Conservation (phyloP, 2,888 invertebrate species). For the Dolichomitus sp. region DNA sequence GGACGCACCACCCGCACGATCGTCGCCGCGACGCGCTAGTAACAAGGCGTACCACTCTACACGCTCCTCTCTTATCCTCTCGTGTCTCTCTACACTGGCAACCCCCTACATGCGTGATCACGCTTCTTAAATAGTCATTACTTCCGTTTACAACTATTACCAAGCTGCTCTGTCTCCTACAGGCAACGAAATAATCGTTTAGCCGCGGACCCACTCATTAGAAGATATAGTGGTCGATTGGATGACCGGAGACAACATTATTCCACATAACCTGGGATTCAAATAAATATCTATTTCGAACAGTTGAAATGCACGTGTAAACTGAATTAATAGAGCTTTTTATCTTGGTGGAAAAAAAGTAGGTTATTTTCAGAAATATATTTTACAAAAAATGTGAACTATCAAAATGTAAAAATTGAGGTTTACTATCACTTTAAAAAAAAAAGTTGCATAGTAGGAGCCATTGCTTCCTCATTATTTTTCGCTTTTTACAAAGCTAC, state of each 20-base stretch:
- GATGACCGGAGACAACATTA: neutral
- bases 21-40: slow-evolving; percentile 69
- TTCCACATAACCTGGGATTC: neutral
- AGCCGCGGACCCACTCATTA: neutral
- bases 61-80: slow-evolving; percentile 59
- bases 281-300: neutral
- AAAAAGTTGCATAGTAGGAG: too few relatives aligned
- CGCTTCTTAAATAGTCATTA: slow-evolving; percentile 53
- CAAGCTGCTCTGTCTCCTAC: neutral
- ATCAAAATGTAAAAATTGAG: too few relatives aligned
- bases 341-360: too few relatives aligned
- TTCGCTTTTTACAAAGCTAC: too few relatives aligned
- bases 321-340: too few relatives aligned
- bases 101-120: slow-evolving; percentile 33
- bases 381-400: too few relatives aligned
- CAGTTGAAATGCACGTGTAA: too few relatives aligned
- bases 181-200: slow-evolving; percentile 7
- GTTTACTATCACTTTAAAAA: too few relatives aligned
- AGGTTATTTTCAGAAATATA: too few relatives aligned
- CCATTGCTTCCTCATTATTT: too few relatives aligned
- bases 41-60: slow-evolving; percentile 83
- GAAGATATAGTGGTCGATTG: neutral
- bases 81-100: slow-evolving; percentile 42
- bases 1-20: slow-evolving; percentile 40
- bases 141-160: slow-evolving; percentile 45